phyloP scores from a whole-genome alignment of 2,797 vertebrate species.

The Liasis olivaceus region DNA sequence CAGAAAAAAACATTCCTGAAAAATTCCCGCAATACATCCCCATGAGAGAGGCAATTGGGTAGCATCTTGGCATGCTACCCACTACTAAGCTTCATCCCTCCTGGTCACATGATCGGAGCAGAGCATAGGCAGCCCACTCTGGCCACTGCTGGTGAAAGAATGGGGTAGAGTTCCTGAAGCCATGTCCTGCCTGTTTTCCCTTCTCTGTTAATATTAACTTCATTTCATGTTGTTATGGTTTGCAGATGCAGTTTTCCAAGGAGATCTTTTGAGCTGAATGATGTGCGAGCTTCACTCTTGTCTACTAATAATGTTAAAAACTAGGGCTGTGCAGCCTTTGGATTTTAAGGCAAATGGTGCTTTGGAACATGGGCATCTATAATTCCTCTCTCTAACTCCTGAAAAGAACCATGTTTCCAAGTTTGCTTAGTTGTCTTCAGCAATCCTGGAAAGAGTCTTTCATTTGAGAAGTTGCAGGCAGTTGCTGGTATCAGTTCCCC shows the following conservation, averaged over 20 bases:
- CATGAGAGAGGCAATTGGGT: background rate
- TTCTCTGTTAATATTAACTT: background rate
- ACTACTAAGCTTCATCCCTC: background rate
- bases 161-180: background rate
- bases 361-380: background rate
- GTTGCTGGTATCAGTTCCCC: background rate
- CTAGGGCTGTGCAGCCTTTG: background rate
- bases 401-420: background rate
- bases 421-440: background rate
- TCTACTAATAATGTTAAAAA: background rate
- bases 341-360: background rate
- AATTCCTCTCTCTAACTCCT: background rate
- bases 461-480: background rate
- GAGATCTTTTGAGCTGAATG: background rate
- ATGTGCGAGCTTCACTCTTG: background rate
- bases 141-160: too few relatives aligned
- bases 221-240: background rate
- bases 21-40: background rate
- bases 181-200: background rate
- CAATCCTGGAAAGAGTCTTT: background rate
- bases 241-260: background rate
- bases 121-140: background rate
- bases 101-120: background rate
- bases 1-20: background rate
- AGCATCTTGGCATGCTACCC: too few relatives aligned